phyloP scores from a whole-genome alignment of 2,797 vertebrate species.

The Sylvilagus floridanus region DNA sequence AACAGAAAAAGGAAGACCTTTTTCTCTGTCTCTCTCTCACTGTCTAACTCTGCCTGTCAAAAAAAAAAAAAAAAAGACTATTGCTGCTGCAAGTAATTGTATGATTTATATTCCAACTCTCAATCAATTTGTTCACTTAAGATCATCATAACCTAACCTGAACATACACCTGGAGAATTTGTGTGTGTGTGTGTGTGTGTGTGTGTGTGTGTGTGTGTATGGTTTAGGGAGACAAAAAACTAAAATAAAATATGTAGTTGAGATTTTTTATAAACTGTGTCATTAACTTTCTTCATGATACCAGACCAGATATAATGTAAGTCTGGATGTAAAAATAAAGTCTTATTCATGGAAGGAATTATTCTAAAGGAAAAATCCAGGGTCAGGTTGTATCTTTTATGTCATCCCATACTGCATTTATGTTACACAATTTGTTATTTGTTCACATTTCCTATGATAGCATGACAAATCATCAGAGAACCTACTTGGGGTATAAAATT shows the following conservation, averaged over 20 bases:
- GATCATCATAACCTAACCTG: slow-evolving; percentile 43
- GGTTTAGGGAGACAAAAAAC: slow-evolving; percentile 61
- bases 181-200: too few relatives aligned
- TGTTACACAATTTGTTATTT: slow-evolving; percentile 75
- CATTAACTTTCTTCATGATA: slow-evolving; percentile 61
- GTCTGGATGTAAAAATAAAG: slow-evolving; percentile 59
- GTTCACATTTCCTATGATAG: slow-evolving; percentile 79
- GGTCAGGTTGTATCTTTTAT: slow-evolving; percentile 77
- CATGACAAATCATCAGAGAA: slow-evolving; percentile 73
- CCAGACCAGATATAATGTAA: slow-evolving; percentile 46
- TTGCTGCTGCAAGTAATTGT: slow-evolving; percentile 79
- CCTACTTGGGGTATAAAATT: slow-evolving; percentile 67
- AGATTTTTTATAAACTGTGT: slow-evolving; percentile 33
- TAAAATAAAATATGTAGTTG: slow-evolving; percentile 34
- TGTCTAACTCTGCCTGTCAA: too few relatives aligned
- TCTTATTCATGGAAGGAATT: slow-evolving; percentile 78
- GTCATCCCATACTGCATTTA: slow-evolving; percentile 54
- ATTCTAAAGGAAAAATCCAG: slow-evolving; percentile 78
- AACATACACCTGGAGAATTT: slow-evolving; percentile 65
- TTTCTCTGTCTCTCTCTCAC: too few relatives aligned
- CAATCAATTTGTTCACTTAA: slow-evolving; percentile 33
- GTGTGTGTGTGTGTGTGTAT: slow-evolving; percentile 22
- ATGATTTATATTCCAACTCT: slow-evolving; percentile 73
- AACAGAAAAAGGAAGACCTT: too few relatives aligned
- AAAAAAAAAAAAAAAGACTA: slow-evolving; percentile 68